phyloP scores from a whole-genome alignment of 2,888 invertebrate species.

The Lasiommata megera region DNA sequence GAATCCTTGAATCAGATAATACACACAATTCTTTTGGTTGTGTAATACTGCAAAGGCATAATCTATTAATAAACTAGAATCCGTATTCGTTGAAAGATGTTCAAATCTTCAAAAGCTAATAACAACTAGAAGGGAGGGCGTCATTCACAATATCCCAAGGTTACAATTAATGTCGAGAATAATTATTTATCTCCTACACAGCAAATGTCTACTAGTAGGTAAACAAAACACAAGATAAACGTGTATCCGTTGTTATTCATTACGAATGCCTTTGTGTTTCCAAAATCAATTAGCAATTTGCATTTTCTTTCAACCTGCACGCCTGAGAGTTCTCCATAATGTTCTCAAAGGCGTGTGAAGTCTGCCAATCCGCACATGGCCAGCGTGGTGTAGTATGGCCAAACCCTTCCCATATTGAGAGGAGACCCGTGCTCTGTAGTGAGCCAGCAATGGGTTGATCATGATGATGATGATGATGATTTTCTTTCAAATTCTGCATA shows the following conservation, averaged over 20 bases:
- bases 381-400: too few relatives aligned
- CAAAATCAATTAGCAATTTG: constrained; percentile 3
- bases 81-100: constrained; percentile 8
- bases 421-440: too few relatives aligned
- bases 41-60: not conserved
- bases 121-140: constrained; percentile 22
- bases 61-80: not conserved
- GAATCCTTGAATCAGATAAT: too few relatives aligned
- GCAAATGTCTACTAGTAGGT: constrained; percentile 33
- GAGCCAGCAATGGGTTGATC: too few relatives aligned
- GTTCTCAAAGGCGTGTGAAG: too few relatives aligned
- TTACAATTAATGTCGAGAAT: constrained; percentile 51
- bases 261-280: constrained; percentile 9
- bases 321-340: too few relatives aligned
- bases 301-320: too few relatives aligned
- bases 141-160: constrained; percentile 36
- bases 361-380: too few relatives aligned
- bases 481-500: not conserved
- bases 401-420: too few relatives aligned
- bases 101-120: constrained; percentile 7
- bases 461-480: too few relatives aligned
- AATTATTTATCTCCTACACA: constrained; percentile 66
- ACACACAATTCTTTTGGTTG: too few relatives aligned
- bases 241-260: constrained; percentile 8
- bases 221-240: constrained; percentile 35